These are phyloP conservation scores for Anastrepha ludens DNA, from an alignment of 1,140 invertebrate species.

Conservation along the genomic window DNA sequence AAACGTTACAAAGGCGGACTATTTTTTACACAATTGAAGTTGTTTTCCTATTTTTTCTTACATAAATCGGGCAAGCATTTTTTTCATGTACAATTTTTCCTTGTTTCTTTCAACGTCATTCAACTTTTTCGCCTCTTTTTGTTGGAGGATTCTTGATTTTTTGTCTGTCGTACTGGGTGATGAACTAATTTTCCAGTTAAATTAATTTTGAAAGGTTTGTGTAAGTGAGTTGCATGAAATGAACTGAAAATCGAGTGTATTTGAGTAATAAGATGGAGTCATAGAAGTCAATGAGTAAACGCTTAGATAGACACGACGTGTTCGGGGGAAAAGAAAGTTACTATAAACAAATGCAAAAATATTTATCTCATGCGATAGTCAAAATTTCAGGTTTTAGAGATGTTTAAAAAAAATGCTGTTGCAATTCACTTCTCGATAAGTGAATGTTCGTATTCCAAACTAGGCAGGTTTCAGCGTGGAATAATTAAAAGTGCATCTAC, in stretches of 20 bases:
- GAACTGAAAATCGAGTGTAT: neutral
- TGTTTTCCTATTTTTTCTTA: neutral
- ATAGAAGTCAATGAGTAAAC: no score
- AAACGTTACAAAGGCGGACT: neutral
- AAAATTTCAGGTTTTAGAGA: no score
- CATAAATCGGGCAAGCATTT: no score
- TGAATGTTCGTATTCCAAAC: no score
- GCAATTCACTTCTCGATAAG: no score
- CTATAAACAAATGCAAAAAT: neutral
- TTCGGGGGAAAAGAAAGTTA: neutral
- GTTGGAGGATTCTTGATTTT: neutral
- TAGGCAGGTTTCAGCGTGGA: no score
- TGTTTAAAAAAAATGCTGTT: no score
- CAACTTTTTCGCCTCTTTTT: neutral
- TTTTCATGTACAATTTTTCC: neutral
- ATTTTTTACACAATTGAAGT: neutral
- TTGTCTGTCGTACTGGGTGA: neutral
- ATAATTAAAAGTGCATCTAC: no score
- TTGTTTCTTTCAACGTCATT: neutral
- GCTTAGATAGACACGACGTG: no score
- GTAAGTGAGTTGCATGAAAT: neutral
- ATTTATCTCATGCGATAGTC: no score
- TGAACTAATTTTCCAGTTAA: constrained; percentile 21
- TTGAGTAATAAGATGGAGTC: neutral
- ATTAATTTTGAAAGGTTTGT: constrained; percentile 9